Percentiles rank a stretch among this genome's conserved stretches.
Evolutionary conservation across 1,140 invertebrate species (phyloP).

Genomic region (Drosophila mayri): DNA sequence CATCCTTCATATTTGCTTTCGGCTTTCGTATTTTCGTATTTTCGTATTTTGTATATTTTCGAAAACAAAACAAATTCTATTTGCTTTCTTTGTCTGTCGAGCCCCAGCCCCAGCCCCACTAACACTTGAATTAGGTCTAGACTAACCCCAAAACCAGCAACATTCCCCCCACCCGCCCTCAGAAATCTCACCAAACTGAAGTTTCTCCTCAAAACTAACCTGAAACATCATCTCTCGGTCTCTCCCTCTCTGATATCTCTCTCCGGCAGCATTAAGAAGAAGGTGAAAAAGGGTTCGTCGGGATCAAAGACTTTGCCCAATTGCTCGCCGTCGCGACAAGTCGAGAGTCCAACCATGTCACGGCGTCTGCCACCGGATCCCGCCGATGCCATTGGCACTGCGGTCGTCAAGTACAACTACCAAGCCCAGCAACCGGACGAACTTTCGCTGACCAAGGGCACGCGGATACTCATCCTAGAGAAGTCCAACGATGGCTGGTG

Average conservation of each 20-base stretch:
- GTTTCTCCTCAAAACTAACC: slow-evolving; percentile 1
- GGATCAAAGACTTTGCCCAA: slow-evolving; percentile 94
- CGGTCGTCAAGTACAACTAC: slow-evolving; percentile 99
- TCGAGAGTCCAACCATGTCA: slow-evolving; percentile 91
- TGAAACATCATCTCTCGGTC: too few relatives aligned
- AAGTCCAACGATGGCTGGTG: slow-evolving; percentile 99
- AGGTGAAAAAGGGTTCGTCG: slow-evolving; percentile 93
- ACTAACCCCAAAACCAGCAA: slow-evolving; percentile 23
- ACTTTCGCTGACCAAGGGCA: slow-evolving; percentile 95
- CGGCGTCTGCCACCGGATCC: slow-evolving; percentile 92
- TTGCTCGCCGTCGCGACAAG: slow-evolving; percentile 92
- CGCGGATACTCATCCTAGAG: slow-evolving; percentile 96
- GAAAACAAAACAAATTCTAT: slow-evolving; percentile 64
- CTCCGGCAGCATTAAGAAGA: slow-evolving; percentile 94
- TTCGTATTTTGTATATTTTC: slow-evolving; percentile 63
- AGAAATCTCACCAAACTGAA: not conserved
- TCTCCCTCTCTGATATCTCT: slow-evolving; percentile 8
- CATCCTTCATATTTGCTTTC: slow-evolving; percentile 55
- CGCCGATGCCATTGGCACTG: slow-evolving; percentile 94
- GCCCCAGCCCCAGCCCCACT: slow-evolving; percentile 15
- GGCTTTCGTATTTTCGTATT: slow-evolving; percentile 52
- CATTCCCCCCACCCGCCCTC: not conserved
- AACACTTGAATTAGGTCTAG: slow-evolving; percentile 37
- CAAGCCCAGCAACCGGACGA: slow-evolving; percentile 99
- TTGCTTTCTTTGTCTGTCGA: slow-evolving; percentile 61